phyloP scores from a whole-genome alignment of 2,888 invertebrate species.

The Mystacides longicornis region DNA sequence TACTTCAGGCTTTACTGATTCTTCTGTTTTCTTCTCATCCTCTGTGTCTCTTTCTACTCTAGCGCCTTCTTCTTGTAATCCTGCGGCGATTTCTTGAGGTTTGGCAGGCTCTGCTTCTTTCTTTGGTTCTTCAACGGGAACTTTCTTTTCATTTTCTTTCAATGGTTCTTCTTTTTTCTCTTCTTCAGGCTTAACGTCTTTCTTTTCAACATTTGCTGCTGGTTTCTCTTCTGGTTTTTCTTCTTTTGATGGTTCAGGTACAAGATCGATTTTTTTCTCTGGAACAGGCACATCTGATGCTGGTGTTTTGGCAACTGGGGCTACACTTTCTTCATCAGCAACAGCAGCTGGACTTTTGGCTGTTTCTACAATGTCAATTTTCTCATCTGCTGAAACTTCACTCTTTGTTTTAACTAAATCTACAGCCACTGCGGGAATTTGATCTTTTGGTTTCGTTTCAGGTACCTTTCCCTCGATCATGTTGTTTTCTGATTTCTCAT shows the following conservation, averaged over 20 bases:
- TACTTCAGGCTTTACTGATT: slow-evolving; percentile 26
- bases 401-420: slow-evolving; percentile 24
- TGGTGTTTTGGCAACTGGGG: slow-evolving; percentile 11
- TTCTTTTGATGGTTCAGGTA: slow-evolving; percentile 28
- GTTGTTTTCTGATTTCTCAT: slow-evolving; percentile 26
- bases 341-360: slow-evolving; percentile 35
- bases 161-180: slow-evolving; percentile 16
- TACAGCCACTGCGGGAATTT: slow-evolving; percentile 22
- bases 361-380: slow-evolving; percentile 37
- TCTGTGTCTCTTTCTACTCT: slow-evolving; percentile 24
- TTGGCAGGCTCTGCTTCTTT: slow-evolving; percentile 37
- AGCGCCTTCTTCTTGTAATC: slow-evolving; percentile 16
- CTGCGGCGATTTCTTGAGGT: slow-evolving; percentile 11
- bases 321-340: slow-evolving; percentile 33
- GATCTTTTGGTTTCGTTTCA: slow-evolving; percentile 21
- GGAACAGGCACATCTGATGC: slow-evolving; percentile 33
- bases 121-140: slow-evolving; percentile 30
- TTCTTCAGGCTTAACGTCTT: slow-evolving; percentile 34
- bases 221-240: background rate
- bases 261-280: slow-evolving; percentile 38
- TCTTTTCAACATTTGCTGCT: slow-evolving; percentile 30
- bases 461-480: slow-evolving; percentile 27
- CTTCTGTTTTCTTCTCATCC: slow-evolving; percentile 30
- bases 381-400: slow-evolving; percentile 28
- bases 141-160: slow-evolving; percentile 29